Base-by-base conservation (phyloP, 2,888 invertebrate genomes). In the Euclidia mi region DNA sequence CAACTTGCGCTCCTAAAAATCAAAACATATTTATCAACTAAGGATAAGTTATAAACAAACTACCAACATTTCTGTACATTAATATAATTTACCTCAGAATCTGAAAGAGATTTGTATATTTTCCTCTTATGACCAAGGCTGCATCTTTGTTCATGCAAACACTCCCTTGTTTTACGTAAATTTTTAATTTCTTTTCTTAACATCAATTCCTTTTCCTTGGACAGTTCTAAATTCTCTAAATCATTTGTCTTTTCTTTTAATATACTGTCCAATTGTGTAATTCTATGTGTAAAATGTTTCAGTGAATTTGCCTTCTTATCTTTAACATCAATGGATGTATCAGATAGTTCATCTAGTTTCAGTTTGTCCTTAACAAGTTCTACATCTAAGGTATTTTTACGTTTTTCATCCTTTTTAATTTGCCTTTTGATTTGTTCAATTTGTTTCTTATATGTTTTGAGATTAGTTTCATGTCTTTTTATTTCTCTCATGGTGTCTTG, bases 131-230 rank as follows among this genome's bases (percentile, higher is more conserved):
- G 95, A 61, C 97, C 97, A 62, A 98, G 92, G 68, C 96, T 95
- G 73, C 96, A 97, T 52, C 97, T 95, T 76, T 97, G 97, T 41
- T 97, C 97, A 45, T 97, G 94, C 32, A 98, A 88, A 74, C 96
- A 96, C 78, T 98, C 98, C 45, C 97, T 95, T 0, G 97, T 97
- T 71, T 96, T 96, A 12, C 98, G 95, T 32, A 98, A 90, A 81
- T 97, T 97, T 67, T 96, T 95, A 41, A 98, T 98, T 92, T 98
- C 98, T 71, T 97, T 96, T 15, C 98, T 94, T 25, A 97, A 79
- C 85, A 94, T 85, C 1, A 96, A 92, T 76, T 97, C 96, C 55
- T 96, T 95, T 49, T 96, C 95, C 56, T 95, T 95, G 2, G 93
- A 89, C 55, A 95, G 87, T 46, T 95, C 95, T 51, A 95, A 92